A percentile compares a stretch with the other conserved stretches of the same genome.
Evolutionary conservation across 2,888 invertebrate species (phyloP).

Genomic region (Rhogogaster chlorosoma): DNA sequence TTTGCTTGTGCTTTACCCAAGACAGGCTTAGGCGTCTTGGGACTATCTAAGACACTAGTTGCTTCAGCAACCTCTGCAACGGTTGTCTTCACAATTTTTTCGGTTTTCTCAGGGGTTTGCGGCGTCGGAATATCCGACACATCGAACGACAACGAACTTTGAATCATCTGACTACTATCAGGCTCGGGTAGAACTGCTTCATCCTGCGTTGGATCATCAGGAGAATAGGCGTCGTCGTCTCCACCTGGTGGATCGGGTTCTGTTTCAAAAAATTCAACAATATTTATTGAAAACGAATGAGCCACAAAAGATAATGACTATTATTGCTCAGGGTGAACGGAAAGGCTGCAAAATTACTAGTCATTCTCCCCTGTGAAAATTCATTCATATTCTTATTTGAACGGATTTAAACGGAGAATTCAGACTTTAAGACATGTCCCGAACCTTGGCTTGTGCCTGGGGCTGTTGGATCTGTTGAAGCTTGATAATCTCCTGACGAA

Average conservation of each 20-base stretch:
- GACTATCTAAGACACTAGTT: slow-evolving; percentile 67
- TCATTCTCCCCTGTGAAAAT: neutral
- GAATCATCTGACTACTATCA: slow-evolving; percentile 28
- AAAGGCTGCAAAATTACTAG: neutral
- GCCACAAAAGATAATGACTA: neutral
- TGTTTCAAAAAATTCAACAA: neutral
- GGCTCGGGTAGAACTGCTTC: neutral
- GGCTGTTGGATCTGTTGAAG: neutral
- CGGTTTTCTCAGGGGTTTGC: slow-evolving; percentile 70
- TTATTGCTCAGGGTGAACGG: neutral
- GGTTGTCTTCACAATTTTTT: slow-evolving; percentile 57
- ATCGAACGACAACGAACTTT: neutral
- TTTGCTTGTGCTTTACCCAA: slow-evolving; percentile 75
- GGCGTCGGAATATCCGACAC: slow-evolving; percentile 67
- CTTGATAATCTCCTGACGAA: slow-evolving; percentile 11
- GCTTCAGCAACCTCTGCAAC: slow-evolving; percentile 60
- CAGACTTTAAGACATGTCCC: neutral
- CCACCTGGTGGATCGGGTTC: neutral
- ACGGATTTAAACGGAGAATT: neutral
- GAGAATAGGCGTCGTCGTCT: slow-evolving; percentile 25
- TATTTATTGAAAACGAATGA: neutral
- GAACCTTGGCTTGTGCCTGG: slow-evolving; percentile 36
- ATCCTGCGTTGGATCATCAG: slow-evolving; percentile 43
- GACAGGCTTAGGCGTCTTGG: slow-evolving; percentile 72
- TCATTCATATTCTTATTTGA: neutral